phyloP scores from a whole-genome alignment of 2,797 vertebrate genomes.

The Sebastes diaconus region DNA sequence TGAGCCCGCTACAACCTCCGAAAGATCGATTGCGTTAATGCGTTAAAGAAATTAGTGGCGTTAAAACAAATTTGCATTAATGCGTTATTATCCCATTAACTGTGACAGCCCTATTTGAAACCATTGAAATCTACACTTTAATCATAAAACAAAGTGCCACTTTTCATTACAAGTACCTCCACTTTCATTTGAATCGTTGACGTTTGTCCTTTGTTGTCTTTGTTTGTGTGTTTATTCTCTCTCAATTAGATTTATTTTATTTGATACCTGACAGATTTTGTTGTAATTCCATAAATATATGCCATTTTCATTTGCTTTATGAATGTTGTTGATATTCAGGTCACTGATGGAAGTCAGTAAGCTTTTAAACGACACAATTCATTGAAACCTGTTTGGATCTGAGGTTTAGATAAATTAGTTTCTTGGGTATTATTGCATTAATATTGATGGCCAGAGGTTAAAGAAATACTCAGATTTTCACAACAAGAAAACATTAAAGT shows the following conservation, averaged over 20 bases:
- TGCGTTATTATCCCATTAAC: too few relatives aligned
- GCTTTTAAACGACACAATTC: constrained; percentile 2
- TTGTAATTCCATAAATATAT: not conserved
- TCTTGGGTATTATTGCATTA: not conserved
- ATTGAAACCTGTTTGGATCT: not conserved
- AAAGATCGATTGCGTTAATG: too few relatives aligned
- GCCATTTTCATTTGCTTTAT: not conserved
- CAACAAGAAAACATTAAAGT: not conserved
- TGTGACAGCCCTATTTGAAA: not conserved
- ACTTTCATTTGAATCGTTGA: not conserved
- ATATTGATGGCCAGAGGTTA: not conserved
- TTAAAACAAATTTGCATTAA: too few relatives aligned
- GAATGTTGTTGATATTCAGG: not conserved
- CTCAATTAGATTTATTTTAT: not conserved
- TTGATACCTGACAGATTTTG: not conserved
- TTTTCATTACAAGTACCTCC: not conserved
- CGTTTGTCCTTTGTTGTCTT: not conserved
- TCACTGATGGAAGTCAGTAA: not conserved
- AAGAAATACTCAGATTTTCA: not conserved
- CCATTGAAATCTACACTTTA: not conserved
- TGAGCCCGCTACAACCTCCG: too few relatives aligned
- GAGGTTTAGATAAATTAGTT: constrained; percentile 6
- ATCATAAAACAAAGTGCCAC: not conserved
- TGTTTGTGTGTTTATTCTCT: not conserved
- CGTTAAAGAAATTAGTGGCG: too few relatives aligned